Evolutionary conservation across 1,140 invertebrate genomes (phyloP).

Genomic region (Trichonephila clavata): DNA sequence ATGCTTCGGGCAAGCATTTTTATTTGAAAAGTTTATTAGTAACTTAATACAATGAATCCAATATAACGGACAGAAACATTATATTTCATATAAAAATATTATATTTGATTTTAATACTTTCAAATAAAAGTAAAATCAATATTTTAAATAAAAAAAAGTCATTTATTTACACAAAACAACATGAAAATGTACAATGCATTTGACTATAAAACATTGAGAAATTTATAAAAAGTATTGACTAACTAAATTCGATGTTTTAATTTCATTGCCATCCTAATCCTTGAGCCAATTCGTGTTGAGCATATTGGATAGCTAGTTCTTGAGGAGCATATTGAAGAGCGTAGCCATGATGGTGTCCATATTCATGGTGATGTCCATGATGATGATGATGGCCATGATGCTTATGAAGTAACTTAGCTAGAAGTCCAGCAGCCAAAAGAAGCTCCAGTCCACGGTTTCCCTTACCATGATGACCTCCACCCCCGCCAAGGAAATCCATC

Average conservation of each 20-base stretch:
- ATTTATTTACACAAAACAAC: background rate
- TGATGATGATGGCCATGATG: constrained; percentile 40
- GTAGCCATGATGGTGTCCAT: background rate
- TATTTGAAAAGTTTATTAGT: too few relatives aligned
- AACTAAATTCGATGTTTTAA: background rate
- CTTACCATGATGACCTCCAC: background rate
- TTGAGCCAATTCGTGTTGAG: background rate
- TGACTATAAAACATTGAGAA: background rate
- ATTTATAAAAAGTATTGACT: background rate
- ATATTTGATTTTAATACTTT: too few relatives aligned
- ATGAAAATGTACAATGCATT: constrained; percentile 8
- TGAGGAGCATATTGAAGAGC: background rate
- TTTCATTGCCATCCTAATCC: background rate
- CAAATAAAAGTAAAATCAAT: too few relatives aligned
- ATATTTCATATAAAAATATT: too few relatives aligned
- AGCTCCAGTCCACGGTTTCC: background rate
- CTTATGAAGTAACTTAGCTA: background rate
- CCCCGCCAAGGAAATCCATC: background rate
- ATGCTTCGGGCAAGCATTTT: too few relatives aligned
- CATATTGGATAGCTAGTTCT: background rate
- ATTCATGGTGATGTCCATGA: background rate
- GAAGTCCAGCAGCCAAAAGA: constrained; percentile 25
- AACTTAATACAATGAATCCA: too few relatives aligned
- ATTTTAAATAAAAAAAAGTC: background rate
- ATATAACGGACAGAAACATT: too few relatives aligned